Evolutionary conservation across 2,113 vertebrate species (phyloP), one percentile per base, ranked within the genome.

Genomic region (Rostratula benghalensis): DNA sequence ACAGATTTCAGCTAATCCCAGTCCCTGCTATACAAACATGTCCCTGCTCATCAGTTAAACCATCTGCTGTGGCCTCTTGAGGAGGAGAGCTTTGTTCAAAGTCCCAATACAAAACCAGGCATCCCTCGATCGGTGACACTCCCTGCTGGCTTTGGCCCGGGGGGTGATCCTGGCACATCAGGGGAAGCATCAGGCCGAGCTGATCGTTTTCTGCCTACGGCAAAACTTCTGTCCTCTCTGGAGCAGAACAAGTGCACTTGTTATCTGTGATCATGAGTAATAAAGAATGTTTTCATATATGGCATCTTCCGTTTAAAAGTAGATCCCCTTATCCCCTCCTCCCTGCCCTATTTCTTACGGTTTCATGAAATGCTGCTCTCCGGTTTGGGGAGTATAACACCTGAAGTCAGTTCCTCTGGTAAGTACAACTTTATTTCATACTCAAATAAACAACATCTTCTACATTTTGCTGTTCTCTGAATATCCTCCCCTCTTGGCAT

Each of bases 371-470:
- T 74, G 83, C 87, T 87, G 89, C 81, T 95, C 95, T 94, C 96
- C 3, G 0, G 22, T 91, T 93, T 33, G 64, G 83, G 89, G 94
- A 94, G 83, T 2, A 31, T 89, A 57, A 69, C 89, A 73, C 90
- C 82, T 54, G 95, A 73, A 69, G 60, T 87, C 67, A 61, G 70
- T 93, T 68, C 11, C 60, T 91, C 71, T 73, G 97, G 97, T 98
- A 97, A 98, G 97, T 97, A 96, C 83, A 28, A 35, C 65, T 90
- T 83, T 77, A 41, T 96, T 92, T 94, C 75, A 35, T 94, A 51
- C 67, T 68, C 77, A 45, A 87, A 76, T 74, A 89, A 95, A 57
- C 30, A 77, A 3, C 71, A 37, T 35, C 54, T 37, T 8, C 71
- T 50, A 11, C 60, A 16, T 71, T 89, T 71, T 48, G 21, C 63